Base-by-base conservation (phyloP, 2,113 vertebrate species). In the Meriones unguiculatus region DNA sequence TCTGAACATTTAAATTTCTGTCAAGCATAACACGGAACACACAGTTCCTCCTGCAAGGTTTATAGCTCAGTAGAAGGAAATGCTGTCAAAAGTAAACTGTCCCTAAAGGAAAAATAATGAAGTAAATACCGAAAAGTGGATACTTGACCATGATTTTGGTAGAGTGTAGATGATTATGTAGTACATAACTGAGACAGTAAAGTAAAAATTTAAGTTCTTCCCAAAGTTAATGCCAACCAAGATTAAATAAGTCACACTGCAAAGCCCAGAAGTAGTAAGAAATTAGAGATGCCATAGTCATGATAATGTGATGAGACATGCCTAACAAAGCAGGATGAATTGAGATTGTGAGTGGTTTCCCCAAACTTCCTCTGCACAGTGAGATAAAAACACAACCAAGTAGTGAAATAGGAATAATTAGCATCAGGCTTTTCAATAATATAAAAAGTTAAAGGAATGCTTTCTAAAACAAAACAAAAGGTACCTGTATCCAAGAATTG, bases 51-150 rank as follows among this genome's bases (percentile, higher is more conserved):
- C 24, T 81, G 17, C 1, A 70, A 69, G 50, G 41, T 18, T 24
- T 67, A 92, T 14, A 94, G 86, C 80, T 87, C 28, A 80, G 28
- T 57, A 7, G 59, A 94, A 93, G 81, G 9, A 77, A 59, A 54
- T 52, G 9, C 14, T 75, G 94, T 14, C 20, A 65, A 57, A 62
- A 41, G 10, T 28, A 28, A 67, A 67, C 38, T 41, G 13, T 9
- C 22, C 28, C 46, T 20, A 80, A 78, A 14, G 22, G 87, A 32
- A 25, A 22, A 38, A 73, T 73, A 73, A 38, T 38, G 9, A 18
- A 93, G 72, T 17, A 65, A 87, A 67, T 73, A 69, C 4, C 87
- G 57, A 80, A 73, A 88, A 76, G 12, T 46, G 70, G 46, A 95
- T 7, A 80, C 93, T 62, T 69, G 86, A 85, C 59, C 9, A 86